Conservation (phyloP, 1,140 invertebrate species). For the Drosophila kohkoa region DNA sequence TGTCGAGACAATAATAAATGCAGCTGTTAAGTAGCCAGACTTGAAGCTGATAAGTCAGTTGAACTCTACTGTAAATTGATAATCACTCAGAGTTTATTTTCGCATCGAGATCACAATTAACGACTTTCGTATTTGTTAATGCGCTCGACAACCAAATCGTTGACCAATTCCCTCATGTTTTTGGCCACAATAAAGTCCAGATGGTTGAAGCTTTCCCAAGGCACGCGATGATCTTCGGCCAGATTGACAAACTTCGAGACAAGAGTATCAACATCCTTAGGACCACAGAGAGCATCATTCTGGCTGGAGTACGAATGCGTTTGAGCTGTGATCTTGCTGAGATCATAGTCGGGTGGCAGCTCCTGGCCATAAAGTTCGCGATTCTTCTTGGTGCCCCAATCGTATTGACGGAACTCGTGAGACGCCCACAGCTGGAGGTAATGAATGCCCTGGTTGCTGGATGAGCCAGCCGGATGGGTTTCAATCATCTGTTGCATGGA, state of each 20-base stretch:
- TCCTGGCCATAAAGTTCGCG: slow-evolving; percentile 84
- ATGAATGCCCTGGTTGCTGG: slow-evolving; percentile 85
- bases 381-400: slow-evolving; percentile 85
- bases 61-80: slow-evolving; percentile 8
- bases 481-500: slow-evolving; percentile 84
- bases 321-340: slow-evolving; percentile 87
- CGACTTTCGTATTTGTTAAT: slow-evolving; percentile 59
- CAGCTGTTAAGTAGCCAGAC: neutral
- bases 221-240: slow-evolving; percentile 84
- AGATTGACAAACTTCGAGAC: slow-evolving; percentile 50
- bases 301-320: slow-evolving; percentile 87
- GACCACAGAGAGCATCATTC: slow-evolving; percentile 86
- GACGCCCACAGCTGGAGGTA: slow-evolving; percentile 83
- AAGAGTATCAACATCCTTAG: slow-evolving; percentile 86
- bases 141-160: slow-evolving; percentile 82
- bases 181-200: slow-evolving; percentile 90
- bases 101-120: slow-evolving; percentile 15
- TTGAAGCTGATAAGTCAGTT: slow-evolving; percentile 1
- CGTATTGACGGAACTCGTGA: slow-evolving; percentile 81
- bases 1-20: neutral
- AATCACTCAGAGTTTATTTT: slow-evolving; percentile 9
- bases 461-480: slow-evolving; percentile 85
- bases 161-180: slow-evolving; percentile 87
- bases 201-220: slow-evolving; percentile 88
- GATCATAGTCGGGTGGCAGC: slow-evolving; percentile 86